Conservation (phyloP, 2,797 vertebrate species). For the Xyrichtys novacula region DNA sequence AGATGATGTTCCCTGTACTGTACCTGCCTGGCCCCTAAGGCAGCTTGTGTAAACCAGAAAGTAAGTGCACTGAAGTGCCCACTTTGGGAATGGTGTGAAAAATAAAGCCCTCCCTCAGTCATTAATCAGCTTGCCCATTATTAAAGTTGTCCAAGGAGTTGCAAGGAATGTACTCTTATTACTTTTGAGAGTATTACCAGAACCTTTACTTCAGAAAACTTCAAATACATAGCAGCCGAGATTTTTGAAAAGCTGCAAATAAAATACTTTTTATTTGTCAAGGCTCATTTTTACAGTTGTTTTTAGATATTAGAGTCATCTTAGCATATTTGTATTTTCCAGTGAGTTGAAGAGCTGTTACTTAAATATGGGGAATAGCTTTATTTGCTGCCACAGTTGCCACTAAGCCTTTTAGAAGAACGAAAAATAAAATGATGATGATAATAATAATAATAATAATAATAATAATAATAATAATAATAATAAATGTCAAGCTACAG, state of each 20-base stretch:
- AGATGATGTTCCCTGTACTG: conserved; percentile 82
- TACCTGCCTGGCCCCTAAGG: conserved; percentile 62
- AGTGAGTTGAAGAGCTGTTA: too few relatives aligned
- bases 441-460: too few relatives aligned
- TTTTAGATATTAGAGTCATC: too few relatives aligned
- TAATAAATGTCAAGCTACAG: too few relatives aligned
- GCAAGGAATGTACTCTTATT: conserved; percentile 52
- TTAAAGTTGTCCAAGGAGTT: conserved; percentile 62
- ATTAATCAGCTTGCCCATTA: conserved; percentile 75
- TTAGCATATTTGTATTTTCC: too few relatives aligned
- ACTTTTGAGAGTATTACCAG: conserved; percentile 54
- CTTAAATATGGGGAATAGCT: too few relatives aligned
- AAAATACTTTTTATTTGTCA: neutral
- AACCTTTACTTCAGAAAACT: conserved; percentile 28
- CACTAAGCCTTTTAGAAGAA: too few relatives aligned
- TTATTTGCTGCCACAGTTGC: too few relatives aligned
- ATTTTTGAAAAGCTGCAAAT: conserved; percentile 11
- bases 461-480: too few relatives aligned
- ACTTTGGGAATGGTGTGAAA: conserved; percentile 65
- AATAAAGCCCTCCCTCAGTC: conserved; percentile 54
- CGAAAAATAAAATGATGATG: too few relatives aligned
- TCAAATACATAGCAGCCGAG: too few relatives aligned
- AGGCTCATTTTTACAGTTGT: too few relatives aligned
- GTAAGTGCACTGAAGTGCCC: conserved; percentile 52
- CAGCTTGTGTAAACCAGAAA: conserved; percentile 59